Evolutionary conservation across 2,797 vertebrate genomes (phyloP).

Genomic region (Epinephelus coioides): DNA sequence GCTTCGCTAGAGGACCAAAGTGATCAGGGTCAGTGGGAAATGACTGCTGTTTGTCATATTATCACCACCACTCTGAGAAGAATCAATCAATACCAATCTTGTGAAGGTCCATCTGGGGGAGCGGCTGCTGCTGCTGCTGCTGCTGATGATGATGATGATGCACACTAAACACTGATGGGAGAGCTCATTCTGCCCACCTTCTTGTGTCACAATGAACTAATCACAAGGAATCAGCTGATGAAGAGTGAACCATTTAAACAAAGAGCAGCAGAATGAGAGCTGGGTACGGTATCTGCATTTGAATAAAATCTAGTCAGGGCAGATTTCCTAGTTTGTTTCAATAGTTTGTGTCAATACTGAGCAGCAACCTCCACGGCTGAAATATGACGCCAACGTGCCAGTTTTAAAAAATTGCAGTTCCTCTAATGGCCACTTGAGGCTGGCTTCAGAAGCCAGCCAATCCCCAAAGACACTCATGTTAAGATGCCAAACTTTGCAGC

Average conservation of each 20-base stretch:
- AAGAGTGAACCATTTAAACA: background rate
- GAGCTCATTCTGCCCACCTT: slow-evolving; percentile 9
- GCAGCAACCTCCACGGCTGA: too few relatives aligned
- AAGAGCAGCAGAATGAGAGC: background rate
- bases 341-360: too few relatives aligned
- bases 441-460: too few relatives aligned
- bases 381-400: too few relatives aligned
- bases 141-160: slow-evolving; percentile 22
- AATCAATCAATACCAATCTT: slow-evolving; percentile 81
- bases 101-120: slow-evolving; percentile 60
- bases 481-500: too few relatives aligned
- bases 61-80: slow-evolving; percentile 74
- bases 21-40: slow-evolving; percentile 76
- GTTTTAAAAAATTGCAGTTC: too few relatives aligned
- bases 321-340: too few relatives aligned
- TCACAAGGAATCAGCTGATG: slow-evolving; percentile 6
- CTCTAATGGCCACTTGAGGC: too few relatives aligned
- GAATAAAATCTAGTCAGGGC: too few relatives aligned
- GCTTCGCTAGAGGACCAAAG: slow-evolving; percentile 67
- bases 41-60: slow-evolving; percentile 83
- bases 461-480: too few relatives aligned
- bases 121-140: slow-evolving; percentile 36
- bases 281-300: background rate
- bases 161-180: slow-evolving; percentile 35
- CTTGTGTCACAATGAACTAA: slow-evolving; percentile 17